Evolutionary conservation across 2,888 invertebrate genomes (phyloP), one percentile per base, ranked within the genome.

Genomic region (Stenolophus ochropezus): DNA sequence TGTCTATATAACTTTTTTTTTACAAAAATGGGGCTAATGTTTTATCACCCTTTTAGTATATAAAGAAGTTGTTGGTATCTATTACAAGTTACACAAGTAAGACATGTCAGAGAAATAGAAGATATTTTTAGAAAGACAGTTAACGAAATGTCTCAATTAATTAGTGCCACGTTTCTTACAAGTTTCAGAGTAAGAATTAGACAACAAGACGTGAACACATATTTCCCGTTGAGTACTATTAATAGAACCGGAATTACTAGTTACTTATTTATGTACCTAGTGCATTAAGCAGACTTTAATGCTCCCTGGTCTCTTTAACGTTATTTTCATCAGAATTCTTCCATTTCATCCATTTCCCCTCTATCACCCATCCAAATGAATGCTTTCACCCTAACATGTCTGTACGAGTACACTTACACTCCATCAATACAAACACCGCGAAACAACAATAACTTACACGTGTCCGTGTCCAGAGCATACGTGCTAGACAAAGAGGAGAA

Each of bases 111-210:
- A 75, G 47, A 75, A 76, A 42, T 20, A 25, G 21, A 33, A 42
- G 76, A 20, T 76, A 76, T 76, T 56, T 58, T 76, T 76, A 58
- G 76, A 76, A 8, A 5, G 76, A 33, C 58, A 4, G 25, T 76
- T 33, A 53, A 33, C 27, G 42, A 65, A 61, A 78, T 16, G 65
- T 78, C 65, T 78, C 49, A 78, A 78, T 78, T 78, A 78, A 78
- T 78, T 78, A 69, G 51, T 25, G 61, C 27, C 69, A 69, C 27
- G n/a, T 78, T 78, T 65, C 49, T 51, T 65, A 51, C 65, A 25
- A 42, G 42, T 25, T 14, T 14, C 42, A 58, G 65, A 49, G 25
- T 78, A 65, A 47, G 51, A 78, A 65, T 78, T 65, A 49, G 61
- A 49, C 21, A 69, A 47, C 69, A 49, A 25, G 47, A 69, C 20